Conservation (phyloP, 2,888 invertebrate genomes). For the Stegana nigrithorax region DNA sequence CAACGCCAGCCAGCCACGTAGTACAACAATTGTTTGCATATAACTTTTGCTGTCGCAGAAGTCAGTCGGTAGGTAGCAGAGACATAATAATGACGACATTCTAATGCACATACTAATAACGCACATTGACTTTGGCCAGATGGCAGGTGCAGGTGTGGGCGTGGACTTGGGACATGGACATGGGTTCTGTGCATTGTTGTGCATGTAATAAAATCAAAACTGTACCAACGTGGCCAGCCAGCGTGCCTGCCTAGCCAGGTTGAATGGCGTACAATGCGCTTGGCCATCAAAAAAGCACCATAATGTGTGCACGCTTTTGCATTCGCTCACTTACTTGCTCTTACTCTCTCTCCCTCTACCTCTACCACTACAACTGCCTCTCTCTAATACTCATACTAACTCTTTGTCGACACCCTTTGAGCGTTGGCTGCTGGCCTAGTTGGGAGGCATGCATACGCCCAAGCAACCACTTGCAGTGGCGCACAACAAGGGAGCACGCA, state of each 20-base stretch:
- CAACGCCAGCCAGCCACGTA: not conserved
- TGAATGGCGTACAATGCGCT: conserved; percentile 19
- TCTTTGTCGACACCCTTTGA: too few species aligned
- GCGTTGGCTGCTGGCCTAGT: too few species aligned
- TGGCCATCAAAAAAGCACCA: not conserved
- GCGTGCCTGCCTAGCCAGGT: too few species aligned
- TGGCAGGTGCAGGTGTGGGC: not conserved
- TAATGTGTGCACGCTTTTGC: not conserved
- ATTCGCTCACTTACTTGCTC: not conserved
- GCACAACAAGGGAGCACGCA: not conserved
- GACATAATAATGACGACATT: conserved; percentile 16
- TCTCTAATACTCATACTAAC: too few species aligned
- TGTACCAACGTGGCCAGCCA: too few species aligned
- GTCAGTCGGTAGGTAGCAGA: not conserved
- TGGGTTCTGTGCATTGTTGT: too few species aligned
- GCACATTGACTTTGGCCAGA: conserved; percentile 2
- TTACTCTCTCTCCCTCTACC: not conserved
- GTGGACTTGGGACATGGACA: too few species aligned
- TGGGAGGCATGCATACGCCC: not conserved
- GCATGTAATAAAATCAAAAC: not conserved
- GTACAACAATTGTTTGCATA: not conserved
- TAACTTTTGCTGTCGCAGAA: conserved; percentile 7
- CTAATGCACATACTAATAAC: conserved; percentile 14
- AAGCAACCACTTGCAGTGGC: not conserved
- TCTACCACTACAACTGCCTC: not conserved